Base-by-base conservation (phyloP, 2,888 invertebrate species). In the Trachelus tabidus region DNA sequence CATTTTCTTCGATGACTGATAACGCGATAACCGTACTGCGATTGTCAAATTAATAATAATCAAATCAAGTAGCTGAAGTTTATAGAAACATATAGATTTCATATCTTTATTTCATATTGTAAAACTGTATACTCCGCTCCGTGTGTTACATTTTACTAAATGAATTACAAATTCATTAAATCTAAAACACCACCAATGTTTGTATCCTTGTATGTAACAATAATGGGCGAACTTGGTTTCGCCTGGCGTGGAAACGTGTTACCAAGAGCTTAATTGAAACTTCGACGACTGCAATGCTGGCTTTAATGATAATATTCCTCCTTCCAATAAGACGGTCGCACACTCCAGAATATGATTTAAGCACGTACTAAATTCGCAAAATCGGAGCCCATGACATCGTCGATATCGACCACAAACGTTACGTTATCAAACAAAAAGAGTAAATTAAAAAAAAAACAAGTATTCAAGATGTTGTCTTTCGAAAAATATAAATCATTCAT, bases 181-280 rank as follows among this genome's bases (percentile, higher is more conserved):
- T 56, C 23, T 23, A 23, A 56, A 23, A 23, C 9, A 56, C 23
- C 6, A 23, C 15, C 56, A 56, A 74, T 77, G 33, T 68, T 33
- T 40, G 69, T 68, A 69, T 73, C 33, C 73, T n/a, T 73, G 73
- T 31, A 73, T 73, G 34, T 73, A 34, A 73, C 31, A 73, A 73
- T 35, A 30, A 68, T 31, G 73, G 15, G n/a, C 77, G 35, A 37
- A 37, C 77, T 56, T 56, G 56, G 56, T 23, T 56, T 56, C 56
- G 9, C 23, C 56, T 56, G 9, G 23, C 9, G 23, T 56, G 9
- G 56, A 56, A 56, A 56, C 56, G 56, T 56, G 56, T 56, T 56
- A 23, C 23, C 15, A 56, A 56, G 56, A 56, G 56, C 56, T 23
- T 56, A 56, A 56, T 23, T 56, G 56, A 56, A 56, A 56, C 56